Evolutionary conservation across 2,888 invertebrate species (phyloP), one percentile per base, ranked within the genome.

Genomic region (Euplagia quadripunctaria): DNA sequence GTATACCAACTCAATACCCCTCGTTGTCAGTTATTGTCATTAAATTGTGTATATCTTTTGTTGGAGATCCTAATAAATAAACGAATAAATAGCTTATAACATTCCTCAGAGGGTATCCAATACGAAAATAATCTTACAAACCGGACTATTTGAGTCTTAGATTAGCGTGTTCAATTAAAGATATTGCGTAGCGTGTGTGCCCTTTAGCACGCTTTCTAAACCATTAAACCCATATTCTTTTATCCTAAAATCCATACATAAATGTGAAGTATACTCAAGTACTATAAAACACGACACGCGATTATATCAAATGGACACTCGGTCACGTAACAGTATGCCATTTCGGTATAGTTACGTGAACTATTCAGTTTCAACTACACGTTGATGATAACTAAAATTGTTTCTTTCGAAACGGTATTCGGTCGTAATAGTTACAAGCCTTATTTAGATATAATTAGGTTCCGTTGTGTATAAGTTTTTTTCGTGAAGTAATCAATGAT

Each of bases 381-480:
- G 72, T 75, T 77, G 79, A 81, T 83, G 83, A 74, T 78, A 83
- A 81, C 76, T 70, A 46, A 63, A 78, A 76, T 82, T 80, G 68
- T 46, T 75, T 68, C 77, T 85, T 85, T 79, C 84, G 83, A 76
- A 83, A 83, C 63, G 65, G 61, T 83, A 77, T 79, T 81, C 71
- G 52, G 69, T 70, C 74, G 74, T 75, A 73, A 67, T 74, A 66
- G 70, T 77, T 76, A 74, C 82, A 75, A 76, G 79, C 81, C 79
- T 85, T 85, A 82, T 85, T 83, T 72, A 11, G 43, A 64, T 71
- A 83, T 85, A 75, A 83, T 77, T 76, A 72, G 64, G 72, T 85
- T 81, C 16, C 20, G 58, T 70, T 70, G 51, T 68, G 31, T 31
- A n/a, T 43, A 68, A 43, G 2, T 63, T 68, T 70, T 72, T 69